Evolutionary conservation across 1,140 invertebrate species (phyloP).

Genomic region (Diploscapter pachys): DNA sequence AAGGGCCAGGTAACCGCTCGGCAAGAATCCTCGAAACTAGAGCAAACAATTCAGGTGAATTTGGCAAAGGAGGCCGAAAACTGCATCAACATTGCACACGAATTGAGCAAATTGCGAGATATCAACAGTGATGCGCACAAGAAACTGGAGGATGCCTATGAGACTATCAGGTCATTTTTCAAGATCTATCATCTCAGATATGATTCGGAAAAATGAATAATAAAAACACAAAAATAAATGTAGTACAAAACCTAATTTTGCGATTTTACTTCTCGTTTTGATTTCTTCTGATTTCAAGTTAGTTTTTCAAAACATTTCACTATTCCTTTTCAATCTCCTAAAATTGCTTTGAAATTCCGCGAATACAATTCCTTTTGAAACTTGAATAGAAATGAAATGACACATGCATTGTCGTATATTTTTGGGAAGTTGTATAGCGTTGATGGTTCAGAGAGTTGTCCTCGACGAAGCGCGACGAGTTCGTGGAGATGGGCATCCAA

Average conservation of each 20-base stretch:
- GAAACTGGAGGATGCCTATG: conserved; percentile 74
- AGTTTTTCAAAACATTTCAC: background rate
- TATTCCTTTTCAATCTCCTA: too few relatives aligned
- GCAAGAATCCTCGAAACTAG: background rate
- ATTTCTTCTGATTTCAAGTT: too few relatives aligned
- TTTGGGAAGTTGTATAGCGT: too few relatives aligned
- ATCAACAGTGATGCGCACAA: conserved; percentile 58
- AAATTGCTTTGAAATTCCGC: too few relatives aligned
- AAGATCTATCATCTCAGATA: too few relatives aligned
- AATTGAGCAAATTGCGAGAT: conserved; percentile 52
- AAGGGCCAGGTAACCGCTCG: conserved; percentile 76
- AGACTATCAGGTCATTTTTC: conserved; percentile 68
- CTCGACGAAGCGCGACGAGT: conserved; percentile 17
- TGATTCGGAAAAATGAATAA: too few relatives aligned
- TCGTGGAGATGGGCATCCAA: conserved; percentile 62
- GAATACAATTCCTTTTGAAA: too few relatives aligned
- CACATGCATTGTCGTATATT: too few relatives aligned
- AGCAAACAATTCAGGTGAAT: conserved; percentile 64
- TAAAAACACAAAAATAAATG: too few relatives aligned
- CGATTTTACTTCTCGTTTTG: too few relatives aligned
- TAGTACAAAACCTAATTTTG: too few relatives aligned
- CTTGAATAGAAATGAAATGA: too few relatives aligned
- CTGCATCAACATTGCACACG: conserved; percentile 57
- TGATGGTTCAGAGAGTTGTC: conserved; percentile 20
- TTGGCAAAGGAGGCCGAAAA: conserved; percentile 73